These are phyloP conservation scores for Gymnoscelis rufifasciata DNA, from an alignment of 2,888 invertebrate genomes.

Conservation along the genomic window DNA sequence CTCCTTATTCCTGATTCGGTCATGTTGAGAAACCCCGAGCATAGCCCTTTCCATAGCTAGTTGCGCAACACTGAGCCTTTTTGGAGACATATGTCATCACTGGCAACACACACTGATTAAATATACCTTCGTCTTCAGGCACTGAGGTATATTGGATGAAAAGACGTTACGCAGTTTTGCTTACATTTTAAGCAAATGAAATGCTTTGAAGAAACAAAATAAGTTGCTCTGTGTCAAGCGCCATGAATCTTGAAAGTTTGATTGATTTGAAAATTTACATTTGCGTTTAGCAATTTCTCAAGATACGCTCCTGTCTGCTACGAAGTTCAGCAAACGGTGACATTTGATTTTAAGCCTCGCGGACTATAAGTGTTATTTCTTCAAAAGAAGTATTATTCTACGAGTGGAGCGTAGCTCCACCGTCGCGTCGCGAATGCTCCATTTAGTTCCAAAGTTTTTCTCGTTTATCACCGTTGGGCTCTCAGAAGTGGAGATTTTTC, in stretches of 20 bases:
- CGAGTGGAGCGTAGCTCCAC: constrained; percentile 72
- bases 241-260: constrained; percentile 21
- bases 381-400: constrained; percentile 76
- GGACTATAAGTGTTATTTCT: constrained; percentile 79
- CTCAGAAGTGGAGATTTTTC: constrained; percentile 78
- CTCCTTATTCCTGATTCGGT: too few relatives aligned
- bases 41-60: too few relatives aligned
- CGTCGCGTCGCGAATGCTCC: constrained; percentile 79
- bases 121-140: too few relatives aligned
- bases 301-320: constrained; percentile 52
- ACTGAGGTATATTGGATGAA: too few relatives aligned
- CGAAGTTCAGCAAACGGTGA: constrained; percentile 65
- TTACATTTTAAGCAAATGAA: background rate
- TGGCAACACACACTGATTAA: too few relatives aligned
- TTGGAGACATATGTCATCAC: too few relatives aligned
- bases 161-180: background rate
- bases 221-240: constrained; percentile 5
- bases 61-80: too few relatives aligned
- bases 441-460: constrained; percentile 80
- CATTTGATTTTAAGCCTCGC: constrained; percentile 79
- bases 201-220: constrained; percentile 1
- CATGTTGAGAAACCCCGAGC: too few relatives aligned
- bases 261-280: constrained; percentile 25
- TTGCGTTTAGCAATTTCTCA: constrained; percentile 48
- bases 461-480: constrained; percentile 79